Percentiles rank a stretch among this genome's conserved stretches.
phyloP scores from a whole-genome alignment of 1,140 invertebrate species.

The Cyphomyrmex costatus region DNA sequence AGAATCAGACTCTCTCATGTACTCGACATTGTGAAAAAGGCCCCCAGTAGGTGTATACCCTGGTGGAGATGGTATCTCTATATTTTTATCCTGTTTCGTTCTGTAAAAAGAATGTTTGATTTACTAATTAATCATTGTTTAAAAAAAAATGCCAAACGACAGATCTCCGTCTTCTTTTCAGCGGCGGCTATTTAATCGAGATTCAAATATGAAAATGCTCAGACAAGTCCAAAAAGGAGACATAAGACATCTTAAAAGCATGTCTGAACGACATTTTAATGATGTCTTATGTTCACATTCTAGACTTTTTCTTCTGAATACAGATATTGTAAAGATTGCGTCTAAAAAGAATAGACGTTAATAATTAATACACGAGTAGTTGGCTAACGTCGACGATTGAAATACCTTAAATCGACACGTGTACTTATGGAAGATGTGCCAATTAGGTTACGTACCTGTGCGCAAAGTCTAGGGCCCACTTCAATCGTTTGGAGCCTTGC shows the following conservation, averaged over 20 bases:
- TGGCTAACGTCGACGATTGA: neutral
- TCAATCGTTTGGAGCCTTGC: conserved; percentile 83
- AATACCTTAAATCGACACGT: conserved; percentile 4
- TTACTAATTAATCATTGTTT: too few relatives aligned
- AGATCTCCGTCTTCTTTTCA: conserved; percentile 11
- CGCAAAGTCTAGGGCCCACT: conserved; percentile 86
- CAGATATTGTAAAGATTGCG: neutral
- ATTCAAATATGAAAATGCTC: too few relatives aligned
- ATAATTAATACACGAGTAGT: neutral
- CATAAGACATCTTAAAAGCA: too few relatives aligned
- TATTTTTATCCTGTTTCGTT: conserved; percentile 83
- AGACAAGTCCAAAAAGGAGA: too few relatives aligned
- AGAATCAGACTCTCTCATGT: conserved; percentile 92
- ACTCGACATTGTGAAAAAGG: conserved; percentile 91
- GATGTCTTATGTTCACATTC: too few relatives aligned
- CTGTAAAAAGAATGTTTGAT: conserved; percentile 72
- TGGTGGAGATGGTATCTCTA: conserved; percentile 91
- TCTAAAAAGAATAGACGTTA: neutral
- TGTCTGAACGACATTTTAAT: too few relatives aligned
- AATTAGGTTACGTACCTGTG: conserved; percentile 82
- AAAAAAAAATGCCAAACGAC: neutral
- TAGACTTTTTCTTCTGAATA: too few relatives aligned
- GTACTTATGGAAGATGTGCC: neutral
- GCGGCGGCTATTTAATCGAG: neutral
- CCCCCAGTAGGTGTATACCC: conserved; percentile 92